These are phyloP conservation scores for Corythornis vintsioides DNA, from an alignment of 2,113 vertebrate species.

Conservation along the genomic window DNA sequence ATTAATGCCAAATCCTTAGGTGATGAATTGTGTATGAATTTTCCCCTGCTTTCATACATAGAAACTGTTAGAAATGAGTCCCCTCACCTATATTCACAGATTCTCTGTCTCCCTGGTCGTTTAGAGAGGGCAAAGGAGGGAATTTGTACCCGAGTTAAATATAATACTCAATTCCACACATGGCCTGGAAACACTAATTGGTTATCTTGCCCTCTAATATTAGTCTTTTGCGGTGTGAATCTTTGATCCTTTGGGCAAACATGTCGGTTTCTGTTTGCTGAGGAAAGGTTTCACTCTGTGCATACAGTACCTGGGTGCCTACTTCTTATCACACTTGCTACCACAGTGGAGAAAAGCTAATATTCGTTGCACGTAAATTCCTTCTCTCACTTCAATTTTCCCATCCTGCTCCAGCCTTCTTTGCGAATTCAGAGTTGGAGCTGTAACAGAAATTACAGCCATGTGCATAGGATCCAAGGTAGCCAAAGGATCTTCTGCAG, in stretches of 20 bases:
- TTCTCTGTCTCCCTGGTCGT: neutral
- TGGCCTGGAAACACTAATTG: constrained; percentile 28
- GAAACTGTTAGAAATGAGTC: neutral
- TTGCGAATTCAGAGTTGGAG: constrained; percentile 8
- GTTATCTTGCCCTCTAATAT: constrained; percentile 51
- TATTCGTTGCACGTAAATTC: constrained; percentile 2
- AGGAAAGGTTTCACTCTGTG: constrained; percentile 28
- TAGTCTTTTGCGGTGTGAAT: constrained; percentile 38
- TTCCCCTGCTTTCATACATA: neutral
- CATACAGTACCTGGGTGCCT: constrained; percentile 35
- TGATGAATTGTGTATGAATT: neutral
- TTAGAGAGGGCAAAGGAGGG: constrained; percentile 33
- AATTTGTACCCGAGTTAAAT: constrained; percentile 42
- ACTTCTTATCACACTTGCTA: neutral
- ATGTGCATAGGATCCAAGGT: neutral
- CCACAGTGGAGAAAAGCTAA: neutral
- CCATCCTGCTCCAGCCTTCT: neutral
- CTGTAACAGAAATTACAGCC: neutral
- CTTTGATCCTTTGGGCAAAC: constrained; percentile 65
- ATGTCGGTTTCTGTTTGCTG: constrained; percentile 63
- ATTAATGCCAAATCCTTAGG: neutral
- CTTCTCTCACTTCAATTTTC: neutral
- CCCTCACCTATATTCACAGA: neutral
- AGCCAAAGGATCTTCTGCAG: neutral
- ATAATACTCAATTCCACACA: constrained; percentile 40